phyloP scores from a whole-genome alignment of 2,797 vertebrate genomes.

The Takifugu ocellatus region DNA sequence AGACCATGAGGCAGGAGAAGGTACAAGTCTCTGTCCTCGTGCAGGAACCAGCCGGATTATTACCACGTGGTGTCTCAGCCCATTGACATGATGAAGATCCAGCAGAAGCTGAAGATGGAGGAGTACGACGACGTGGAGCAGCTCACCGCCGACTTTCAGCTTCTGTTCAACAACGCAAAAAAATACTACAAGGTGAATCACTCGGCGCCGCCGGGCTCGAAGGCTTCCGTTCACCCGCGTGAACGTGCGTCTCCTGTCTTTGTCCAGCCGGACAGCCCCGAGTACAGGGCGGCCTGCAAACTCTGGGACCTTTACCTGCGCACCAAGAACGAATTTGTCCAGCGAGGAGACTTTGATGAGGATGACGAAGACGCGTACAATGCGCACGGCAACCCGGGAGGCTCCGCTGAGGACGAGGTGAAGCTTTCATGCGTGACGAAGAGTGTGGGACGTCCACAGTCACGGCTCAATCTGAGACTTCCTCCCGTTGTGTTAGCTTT shows the following conservation, averaged over 20 bases:
- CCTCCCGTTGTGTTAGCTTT: neutral
- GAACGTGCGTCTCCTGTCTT: conserved; percentile 9
- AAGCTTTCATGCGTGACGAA: conserved; percentile 4
- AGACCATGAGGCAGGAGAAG: neutral
- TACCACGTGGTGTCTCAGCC: conserved; percentile 98
- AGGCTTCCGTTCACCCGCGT: neutral
- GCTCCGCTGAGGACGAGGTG: conserved; percentile 86
- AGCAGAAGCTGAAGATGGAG: conserved; percentile 99
- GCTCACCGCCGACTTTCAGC: conserved; percentile 92
- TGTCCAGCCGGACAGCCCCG: conserved; percentile 87
- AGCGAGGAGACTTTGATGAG: conserved; percentile 92
- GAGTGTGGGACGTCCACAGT: neutral
- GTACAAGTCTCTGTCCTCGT: conserved; percentile 1
- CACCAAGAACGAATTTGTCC: conserved; percentile 97
- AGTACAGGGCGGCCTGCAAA: conserved; percentile 94
- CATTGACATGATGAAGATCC: conserved; percentile 99
- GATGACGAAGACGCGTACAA: conserved; percentile 92
- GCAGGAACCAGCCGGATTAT: conserved; percentile 97
- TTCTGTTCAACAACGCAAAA: conserved; percentile 96
- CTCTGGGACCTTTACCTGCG: conserved; percentile 98
- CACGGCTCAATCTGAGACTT: neutral
- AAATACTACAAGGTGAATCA: conserved; percentile 91
- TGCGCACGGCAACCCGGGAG: conserved; percentile 80
- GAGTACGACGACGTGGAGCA: conserved; percentile 97
- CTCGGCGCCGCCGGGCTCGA: neutral